phyloP scores from a whole-genome alignment of 2,113 vertebrate species.

The Rattus rattus region DNA sequence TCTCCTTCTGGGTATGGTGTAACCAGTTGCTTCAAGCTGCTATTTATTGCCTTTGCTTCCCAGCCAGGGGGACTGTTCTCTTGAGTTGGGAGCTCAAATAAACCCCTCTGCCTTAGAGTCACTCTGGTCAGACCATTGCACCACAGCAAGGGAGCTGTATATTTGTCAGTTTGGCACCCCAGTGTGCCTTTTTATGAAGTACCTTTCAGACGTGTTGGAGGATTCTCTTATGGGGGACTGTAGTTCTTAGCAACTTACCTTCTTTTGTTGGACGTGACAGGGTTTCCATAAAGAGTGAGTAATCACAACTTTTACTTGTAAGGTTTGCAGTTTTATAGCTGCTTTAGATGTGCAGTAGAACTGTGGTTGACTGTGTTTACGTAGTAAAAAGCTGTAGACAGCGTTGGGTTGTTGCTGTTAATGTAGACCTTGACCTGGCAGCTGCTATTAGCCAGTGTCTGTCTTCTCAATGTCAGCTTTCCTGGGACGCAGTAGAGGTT shows the following conservation, averaged over 20 bases:
- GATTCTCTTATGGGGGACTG: neutral
- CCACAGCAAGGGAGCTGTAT: neutral
- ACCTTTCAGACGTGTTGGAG: neutral
- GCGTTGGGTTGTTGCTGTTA: neutral
- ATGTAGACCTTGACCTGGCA: neutral
- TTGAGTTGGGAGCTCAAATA: neutral
- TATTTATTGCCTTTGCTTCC: neutral
- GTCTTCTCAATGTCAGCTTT: neutral
- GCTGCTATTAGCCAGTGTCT: neutral
- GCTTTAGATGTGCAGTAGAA: neutral
- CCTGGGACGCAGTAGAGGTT: neutral
- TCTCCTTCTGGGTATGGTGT: neutral
- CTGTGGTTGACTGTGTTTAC: neutral
- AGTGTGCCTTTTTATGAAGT: conserved; percentile 2
- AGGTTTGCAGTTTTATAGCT: conserved; percentile 1
- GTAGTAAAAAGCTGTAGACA: conserved; percentile 9
- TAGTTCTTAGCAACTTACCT: neutral
- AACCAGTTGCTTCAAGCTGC: neutral
- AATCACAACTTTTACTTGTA: neutral
- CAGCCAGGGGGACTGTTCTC: neutral
- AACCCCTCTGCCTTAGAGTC: neutral
- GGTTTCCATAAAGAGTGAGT: neutral
- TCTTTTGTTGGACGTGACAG: conserved; percentile 6
- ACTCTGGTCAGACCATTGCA: neutral
- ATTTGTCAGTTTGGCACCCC: neutral